Conservation (phyloP, 2,888 invertebrate genomes). For the Agrotis exclamationis region DNA sequence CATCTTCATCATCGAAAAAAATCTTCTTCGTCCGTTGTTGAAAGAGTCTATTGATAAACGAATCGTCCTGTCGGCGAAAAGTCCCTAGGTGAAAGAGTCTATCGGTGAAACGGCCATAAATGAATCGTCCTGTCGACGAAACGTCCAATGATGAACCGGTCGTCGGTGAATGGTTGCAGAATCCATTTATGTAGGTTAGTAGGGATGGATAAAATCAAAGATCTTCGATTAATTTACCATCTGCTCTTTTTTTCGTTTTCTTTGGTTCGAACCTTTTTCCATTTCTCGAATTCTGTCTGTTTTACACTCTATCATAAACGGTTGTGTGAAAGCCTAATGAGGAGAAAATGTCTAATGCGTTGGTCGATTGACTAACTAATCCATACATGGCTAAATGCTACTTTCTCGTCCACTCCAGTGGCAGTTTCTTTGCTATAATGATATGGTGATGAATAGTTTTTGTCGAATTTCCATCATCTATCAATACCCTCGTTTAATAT, state of each 20-base stretch:
- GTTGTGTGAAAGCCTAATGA: conserved; percentile 18
- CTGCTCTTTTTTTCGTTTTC: neutral
- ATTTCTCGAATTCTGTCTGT: neutral
- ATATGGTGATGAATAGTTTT: neutral
- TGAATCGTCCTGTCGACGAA: too few relatives aligned
- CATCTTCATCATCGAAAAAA: too few relatives aligned
- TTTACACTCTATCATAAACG: neutral
- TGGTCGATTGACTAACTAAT: conserved; percentile 10
- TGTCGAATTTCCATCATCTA: neutral
- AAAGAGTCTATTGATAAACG: too few relatives aligned
- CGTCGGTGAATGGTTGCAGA: too few relatives aligned
- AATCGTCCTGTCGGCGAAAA: too few relatives aligned
- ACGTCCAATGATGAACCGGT: too few relatives aligned
- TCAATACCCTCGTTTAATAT: neutral
- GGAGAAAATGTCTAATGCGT: conserved; percentile 24
- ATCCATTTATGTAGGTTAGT: too few relatives aligned
- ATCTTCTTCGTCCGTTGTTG: too few relatives aligned
- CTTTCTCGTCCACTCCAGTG: conserved; percentile 26
- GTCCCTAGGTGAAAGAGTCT: too few relatives aligned
- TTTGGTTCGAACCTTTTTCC: too few relatives aligned
- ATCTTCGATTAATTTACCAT: neutral
- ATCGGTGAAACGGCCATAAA: too few relatives aligned
- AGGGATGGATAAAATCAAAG: too few relatives aligned
- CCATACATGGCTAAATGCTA: conserved; percentile 22
- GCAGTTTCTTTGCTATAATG: conserved; percentile 5